Percentiles rank a stretch among this genome's conserved stretches.
These are phyloP conservation scores for Chrysolina americana DNA, from an alignment of 2,888 invertebrate genomes.

Conservation along the genomic window DNA sequence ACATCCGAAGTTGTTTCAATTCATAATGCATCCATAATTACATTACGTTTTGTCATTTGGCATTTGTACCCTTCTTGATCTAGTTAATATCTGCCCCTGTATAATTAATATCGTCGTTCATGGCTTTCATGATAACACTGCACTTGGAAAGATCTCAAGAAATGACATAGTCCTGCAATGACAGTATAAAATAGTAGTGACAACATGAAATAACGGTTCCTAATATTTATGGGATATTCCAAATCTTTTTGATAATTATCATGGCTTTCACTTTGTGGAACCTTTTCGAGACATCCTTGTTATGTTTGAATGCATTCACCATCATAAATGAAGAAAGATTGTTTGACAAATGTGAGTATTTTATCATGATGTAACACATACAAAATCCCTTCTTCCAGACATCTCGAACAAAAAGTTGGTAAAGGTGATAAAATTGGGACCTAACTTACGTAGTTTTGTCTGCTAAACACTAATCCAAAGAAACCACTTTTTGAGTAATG, in stretches of 20 bases:
- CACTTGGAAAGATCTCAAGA: not conserved
- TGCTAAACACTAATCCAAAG: no score
- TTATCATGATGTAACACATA: no score
- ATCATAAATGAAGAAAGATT: conserved; percentile 95
- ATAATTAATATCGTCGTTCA: not conserved
- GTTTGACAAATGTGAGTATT: conserved; percentile 85
- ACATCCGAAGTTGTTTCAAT: no score
- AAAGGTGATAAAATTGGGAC: no score
- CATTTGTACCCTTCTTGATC: no score
- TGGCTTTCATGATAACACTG: not conserved
- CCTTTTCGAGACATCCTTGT: conserved; percentile 89
- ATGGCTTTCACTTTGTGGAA: conserved; percentile 94
- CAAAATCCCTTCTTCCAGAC: no score
- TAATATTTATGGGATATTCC: conserved; percentile 12
- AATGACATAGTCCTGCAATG: not conserved
- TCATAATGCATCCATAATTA: no score
- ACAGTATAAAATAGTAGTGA: conserved; percentile 17
- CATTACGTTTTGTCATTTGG: no score
- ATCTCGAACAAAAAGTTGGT: no score
- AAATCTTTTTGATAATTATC: conserved; percentile 33
- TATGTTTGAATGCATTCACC: conserved; percentile 95
- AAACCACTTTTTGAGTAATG: no score
- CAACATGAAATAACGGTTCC: conserved; percentile 12
- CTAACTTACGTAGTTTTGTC: no score
- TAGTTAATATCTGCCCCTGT: not conserved